Base-by-base conservation (phyloP, 2,113 vertebrate genomes). In the Bubo scandiacus region DNA sequence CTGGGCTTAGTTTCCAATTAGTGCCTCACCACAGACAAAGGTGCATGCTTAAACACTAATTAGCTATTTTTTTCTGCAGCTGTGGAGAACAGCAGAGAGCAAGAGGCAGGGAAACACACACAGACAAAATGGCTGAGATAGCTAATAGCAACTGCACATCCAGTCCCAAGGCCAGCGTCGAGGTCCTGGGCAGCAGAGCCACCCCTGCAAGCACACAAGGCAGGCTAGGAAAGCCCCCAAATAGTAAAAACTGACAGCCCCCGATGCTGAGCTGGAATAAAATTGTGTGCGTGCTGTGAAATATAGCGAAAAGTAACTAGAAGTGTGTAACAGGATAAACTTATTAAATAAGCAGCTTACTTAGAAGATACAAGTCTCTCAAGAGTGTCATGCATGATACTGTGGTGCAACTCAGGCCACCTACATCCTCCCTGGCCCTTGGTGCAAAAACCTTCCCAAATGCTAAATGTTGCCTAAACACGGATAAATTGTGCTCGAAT, bases 171-270 rank as follows among this genome's bases (percentile, higher is more conserved):
- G 80, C 75, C 85, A 94, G 87, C 32, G 26, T 47, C 71, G 75
- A 97, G 96, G 97, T 97, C 91, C 98, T 15, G 14, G 57, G 88
- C 91, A 91, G 86, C 16, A 16, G 80, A 95, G 57, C 74, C 36
- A 42, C 74, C 94, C 82, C 94, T 72, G 86, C 45, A 58, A 92
- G 65, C 30, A 58, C 86, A 83, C 23, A 80, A 73, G 72, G 63
- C 55, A 92, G 72, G 86, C 72, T 73, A 47, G 80, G 49, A 97
- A 40, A 92, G 62, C 54, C 45, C 62, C 59, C 71, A 81, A 6
- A 87, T 6, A 85, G 57, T 22, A 78, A 93, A 86, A 89, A 86
- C 78, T 90, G 83, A 93, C 90, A 79, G 67, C 84, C 92, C 75
- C 81, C 32, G 15, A 49, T 20, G 54, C 80, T 85, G 65, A 95